Evolutionary conservation across 2,797 vertebrate species (phyloP).

Genomic region (Alauda arvensis): DNA sequence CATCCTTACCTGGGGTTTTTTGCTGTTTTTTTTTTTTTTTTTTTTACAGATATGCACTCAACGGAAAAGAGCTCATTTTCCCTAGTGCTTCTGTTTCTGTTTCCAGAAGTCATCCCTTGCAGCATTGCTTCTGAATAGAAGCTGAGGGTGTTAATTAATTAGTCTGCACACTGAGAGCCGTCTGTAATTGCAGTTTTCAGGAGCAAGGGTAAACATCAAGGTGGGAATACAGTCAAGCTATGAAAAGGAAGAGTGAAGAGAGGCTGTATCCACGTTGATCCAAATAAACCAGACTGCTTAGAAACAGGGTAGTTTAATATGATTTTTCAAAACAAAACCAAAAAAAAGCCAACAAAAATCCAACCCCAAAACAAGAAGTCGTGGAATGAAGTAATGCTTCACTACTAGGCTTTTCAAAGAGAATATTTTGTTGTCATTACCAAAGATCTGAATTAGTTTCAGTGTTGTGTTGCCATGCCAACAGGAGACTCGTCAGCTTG

Average conservation of each 20-base stretch:
- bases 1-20: background rate
- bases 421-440: slow-evolving; percentile 35
- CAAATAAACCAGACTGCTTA: background rate
- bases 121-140: background rate
- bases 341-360: background rate
- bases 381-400: background rate
- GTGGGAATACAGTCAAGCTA: background rate
- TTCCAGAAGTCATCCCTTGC: background rate
- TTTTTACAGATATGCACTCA: background rate
- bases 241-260: background rate
- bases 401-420: background rate
- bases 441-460: slow-evolving; percentile 38
- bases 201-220: slow-evolving; percentile 1
- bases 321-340: background rate
- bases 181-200: background rate
- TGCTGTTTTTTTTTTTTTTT: background rate
- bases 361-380: background rate
- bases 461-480: slow-evolving; percentile 40
- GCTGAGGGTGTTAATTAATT: slow-evolving; percentile 13
- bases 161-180: background rate
- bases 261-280: background rate
- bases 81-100: background rate
- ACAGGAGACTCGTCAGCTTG: slow-evolving; percentile 8
- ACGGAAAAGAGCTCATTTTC: background rate
- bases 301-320: background rate